phyloP scores from a whole-genome alignment of 2,888 invertebrate genomes.

The Chrysotoxum bicinctum region DNA sequence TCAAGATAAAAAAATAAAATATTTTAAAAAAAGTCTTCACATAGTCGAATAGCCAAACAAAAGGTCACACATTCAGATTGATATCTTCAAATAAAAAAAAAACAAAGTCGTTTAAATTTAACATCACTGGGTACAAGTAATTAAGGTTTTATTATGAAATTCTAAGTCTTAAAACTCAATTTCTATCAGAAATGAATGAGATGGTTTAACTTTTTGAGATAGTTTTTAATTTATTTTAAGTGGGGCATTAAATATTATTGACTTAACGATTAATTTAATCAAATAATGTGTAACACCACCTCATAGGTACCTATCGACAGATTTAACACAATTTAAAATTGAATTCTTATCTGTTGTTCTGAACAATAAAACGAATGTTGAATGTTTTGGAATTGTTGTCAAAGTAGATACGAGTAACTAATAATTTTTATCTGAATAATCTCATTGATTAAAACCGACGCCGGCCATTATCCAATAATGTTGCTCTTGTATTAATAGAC shows the following conservation, averaged over 20 bases:
- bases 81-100: not conserved
- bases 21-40: too few species aligned
- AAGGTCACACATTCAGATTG: not conserved
- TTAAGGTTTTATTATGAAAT: conserved; percentile 19
- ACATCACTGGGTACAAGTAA: conserved; percentile 7
- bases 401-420: conserved; percentile 4
- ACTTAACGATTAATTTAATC: conserved; percentile 34
- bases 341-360: conserved; percentile 37
- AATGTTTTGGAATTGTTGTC: conserved; percentile 22
- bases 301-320: conserved; percentile 3
- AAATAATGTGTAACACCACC: conserved; percentile 19
- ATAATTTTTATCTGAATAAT: conserved; percentile 42
- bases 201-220: conserved; percentile 24
- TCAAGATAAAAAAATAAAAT: too few species aligned
- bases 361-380: conserved; percentile 39
- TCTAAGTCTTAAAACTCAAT: not conserved
- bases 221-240: conserved; percentile 21
- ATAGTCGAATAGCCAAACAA: too few species aligned
- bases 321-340: conserved; percentile 38
- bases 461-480: conserved; percentile 21
- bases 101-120: not conserved
- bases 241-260: not conserved
- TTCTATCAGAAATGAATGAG: conserved; percentile 18
- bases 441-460: conserved; percentile 43
- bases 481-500: not conserved